These are phyloP conservation scores for Drosophila demipolita DNA, from an alignment of 2,888 invertebrate genomes.

Conservation along the genomic window DNA sequence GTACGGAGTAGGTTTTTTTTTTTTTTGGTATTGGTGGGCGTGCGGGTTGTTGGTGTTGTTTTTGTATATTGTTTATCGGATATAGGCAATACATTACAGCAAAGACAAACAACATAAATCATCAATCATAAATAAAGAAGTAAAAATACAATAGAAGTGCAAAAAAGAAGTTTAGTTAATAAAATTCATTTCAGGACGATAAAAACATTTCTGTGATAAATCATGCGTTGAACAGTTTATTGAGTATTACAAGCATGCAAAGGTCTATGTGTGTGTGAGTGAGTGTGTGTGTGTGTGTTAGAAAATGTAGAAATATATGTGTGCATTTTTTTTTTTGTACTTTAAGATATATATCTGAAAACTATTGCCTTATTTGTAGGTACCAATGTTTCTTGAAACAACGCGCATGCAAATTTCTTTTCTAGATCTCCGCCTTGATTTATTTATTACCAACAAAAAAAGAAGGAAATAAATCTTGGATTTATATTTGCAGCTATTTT, in stretches of 20 bases:
- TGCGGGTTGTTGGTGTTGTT: slow-evolving; percentile 51
- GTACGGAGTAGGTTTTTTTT: slow-evolving; percentile 18
- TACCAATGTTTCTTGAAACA: slow-evolving; percentile 32
- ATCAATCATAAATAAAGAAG: slow-evolving; percentile 43
- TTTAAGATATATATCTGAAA: slow-evolving; percentile 12
- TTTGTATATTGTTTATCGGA: slow-evolving; percentile 36
- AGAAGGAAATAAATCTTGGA: slow-evolving; percentile 13
- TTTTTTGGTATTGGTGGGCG: slow-evolving; percentile 37
- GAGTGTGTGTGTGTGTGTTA: background rate
- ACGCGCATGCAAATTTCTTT: slow-evolving; percentile 52
- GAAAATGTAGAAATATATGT: background rate
- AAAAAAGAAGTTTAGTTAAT: slow-evolving; percentile 36
- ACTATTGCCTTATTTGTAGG: slow-evolving; percentile 31
- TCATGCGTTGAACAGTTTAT: slow-evolving; percentile 14
- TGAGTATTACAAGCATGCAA: slow-evolving; percentile 36
- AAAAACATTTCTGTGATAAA: slow-evolving; percentile 38
- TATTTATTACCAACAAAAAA: slow-evolving; percentile 32
- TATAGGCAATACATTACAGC: slow-evolving; percentile 59
- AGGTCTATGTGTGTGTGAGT: background rate
- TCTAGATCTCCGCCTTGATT: slow-evolving; percentile 1
- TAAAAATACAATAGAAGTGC: slow-evolving; percentile 57
- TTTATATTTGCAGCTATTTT: slow-evolving; percentile 26
- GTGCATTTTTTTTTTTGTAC: background rate
- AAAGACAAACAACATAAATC: slow-evolving; percentile 59
- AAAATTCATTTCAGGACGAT: slow-evolving; percentile 22